Base-by-base conservation (phyloP, 2,797 vertebrate genomes). In the Phalloptychus januarius region DNA sequence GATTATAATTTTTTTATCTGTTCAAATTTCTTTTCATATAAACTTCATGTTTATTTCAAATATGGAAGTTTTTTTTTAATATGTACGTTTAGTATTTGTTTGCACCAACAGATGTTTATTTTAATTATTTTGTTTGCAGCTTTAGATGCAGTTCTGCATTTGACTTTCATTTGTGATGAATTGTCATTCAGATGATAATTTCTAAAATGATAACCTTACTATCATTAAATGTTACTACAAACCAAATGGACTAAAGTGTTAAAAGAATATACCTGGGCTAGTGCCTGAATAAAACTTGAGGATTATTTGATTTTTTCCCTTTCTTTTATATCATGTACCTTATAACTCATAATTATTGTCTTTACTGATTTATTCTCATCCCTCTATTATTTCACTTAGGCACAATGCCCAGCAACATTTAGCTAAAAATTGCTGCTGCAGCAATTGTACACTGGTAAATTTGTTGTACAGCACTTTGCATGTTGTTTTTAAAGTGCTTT, bases 251-350 rank as follows among this genome's bases (percentile, higher is more conserved):
- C 38, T 15, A 12, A 58, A 36, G 33, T 72, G 42, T 28, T 63
- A 3, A 20, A 23, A 58, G 33, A n/a, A 31, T 8, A 52, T 58
- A 46, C 54, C 18, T 15, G 36, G 28, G 56, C 31, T 7, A 12
- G 54, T 72, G 44, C 40, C 20, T 78, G 23, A 65, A 65, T 65
- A 73, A 78, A 73, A 52, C 15, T 44, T 70, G 67, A 70, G 25
- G 25, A 44, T 44, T 4, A n/a, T n/a, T n/a, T 4, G 0, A 44
- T 70, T 13, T 7, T 7, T 4, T 69, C n/a, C 16, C n/a, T 3
- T 25, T n/a, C 25, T n/a, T n/a, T 42, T 70, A 15, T n/a, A 3
- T n/a, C 25, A n/a, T 44, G 5, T 44, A 44, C 11, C 16, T n/a
- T 70, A 1, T 44, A 44, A 70, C 10, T 25, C 11, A 5, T 25